Conservation (phyloP, 2,113 vertebrate species). For the Oxyruncus cristatus region DNA sequence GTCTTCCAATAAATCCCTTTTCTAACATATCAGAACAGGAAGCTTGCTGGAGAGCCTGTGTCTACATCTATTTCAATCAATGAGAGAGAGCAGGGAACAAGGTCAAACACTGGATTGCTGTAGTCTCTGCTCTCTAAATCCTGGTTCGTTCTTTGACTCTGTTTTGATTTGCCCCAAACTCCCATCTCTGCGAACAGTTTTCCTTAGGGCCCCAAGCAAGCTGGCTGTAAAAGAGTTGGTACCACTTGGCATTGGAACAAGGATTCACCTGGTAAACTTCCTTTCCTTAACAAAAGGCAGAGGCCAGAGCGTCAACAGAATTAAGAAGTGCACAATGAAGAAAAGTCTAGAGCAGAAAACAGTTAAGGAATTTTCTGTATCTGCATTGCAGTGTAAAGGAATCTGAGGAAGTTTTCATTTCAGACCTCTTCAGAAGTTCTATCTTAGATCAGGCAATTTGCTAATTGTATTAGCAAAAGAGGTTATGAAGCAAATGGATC, state of each 20-base stretch:
- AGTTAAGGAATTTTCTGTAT: background rate
- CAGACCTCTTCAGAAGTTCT: background rate
- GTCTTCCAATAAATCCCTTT: background rate
- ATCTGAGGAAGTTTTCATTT: background rate
- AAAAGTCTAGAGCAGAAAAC: background rate
- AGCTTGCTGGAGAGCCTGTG: background rate
- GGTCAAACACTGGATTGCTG: background rate
- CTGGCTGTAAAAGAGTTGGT: background rate
- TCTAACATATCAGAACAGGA: background rate
- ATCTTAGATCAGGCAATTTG: background rate
- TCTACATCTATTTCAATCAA: background rate
- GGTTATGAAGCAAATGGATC: background rate
- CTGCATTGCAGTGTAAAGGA: background rate
- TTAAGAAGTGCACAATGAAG: background rate
- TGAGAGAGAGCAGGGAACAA: background rate
- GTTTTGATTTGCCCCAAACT: background rate
- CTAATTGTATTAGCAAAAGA: background rate
- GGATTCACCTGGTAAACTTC: background rate
- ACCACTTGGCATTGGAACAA: background rate
- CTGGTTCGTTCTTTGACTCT: background rate
- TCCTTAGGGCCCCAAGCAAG: background rate
- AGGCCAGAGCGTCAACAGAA: background rate
- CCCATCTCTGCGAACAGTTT: background rate
- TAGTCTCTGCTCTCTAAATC: background rate
- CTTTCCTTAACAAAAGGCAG: background rate